Conservation (phyloP, 2,113 vertebrate species). For the Leptobrachium ailaonicum region DNA sequence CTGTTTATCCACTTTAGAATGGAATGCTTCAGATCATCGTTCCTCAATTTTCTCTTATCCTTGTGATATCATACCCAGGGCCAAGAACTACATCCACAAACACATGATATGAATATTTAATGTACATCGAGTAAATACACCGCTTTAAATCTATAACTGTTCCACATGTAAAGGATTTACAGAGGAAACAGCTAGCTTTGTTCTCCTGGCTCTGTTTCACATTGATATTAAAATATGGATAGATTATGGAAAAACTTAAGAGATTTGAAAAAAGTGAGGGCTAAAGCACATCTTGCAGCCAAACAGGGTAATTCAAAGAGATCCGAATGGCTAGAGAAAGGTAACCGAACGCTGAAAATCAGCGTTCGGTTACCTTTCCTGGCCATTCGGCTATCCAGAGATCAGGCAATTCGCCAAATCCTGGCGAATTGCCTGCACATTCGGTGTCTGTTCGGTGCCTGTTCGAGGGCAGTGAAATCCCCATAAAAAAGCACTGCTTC, state of each 20-base stretch:
- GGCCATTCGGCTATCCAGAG: too few species aligned
- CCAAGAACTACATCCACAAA: slow-evolving; percentile 32
- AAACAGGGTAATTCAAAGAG: too few species aligned
- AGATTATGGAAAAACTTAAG: slow-evolving; percentile 14
- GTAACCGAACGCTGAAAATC: too few species aligned
- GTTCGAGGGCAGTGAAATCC: too few species aligned
- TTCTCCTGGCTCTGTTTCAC: slow-evolving; percentile 14
- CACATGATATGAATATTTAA: slow-evolving; percentile 19
- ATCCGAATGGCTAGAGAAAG: too few species aligned
- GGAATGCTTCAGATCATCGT: neutral
- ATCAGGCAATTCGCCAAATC: too few species aligned
- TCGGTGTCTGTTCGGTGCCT: too few species aligned
- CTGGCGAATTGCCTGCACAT: too few species aligned
- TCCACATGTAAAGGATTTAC: slow-evolving; percentile 34
- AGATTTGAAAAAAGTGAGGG: neutral
- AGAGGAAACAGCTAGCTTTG: slow-evolving; percentile 14
- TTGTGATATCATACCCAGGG: slow-evolving; percentile 16
- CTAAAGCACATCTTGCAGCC: neutral
- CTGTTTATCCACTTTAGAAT: too few species aligned
- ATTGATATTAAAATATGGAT: slow-evolving; percentile 25
- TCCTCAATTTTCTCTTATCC: slow-evolving; percentile 25
- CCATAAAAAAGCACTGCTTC: too few species aligned
- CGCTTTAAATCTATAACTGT: slow-evolving; percentile 26
- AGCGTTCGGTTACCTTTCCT: too few species aligned
- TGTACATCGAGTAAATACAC: slow-evolving; percentile 13